A percentile compares a stretch with the other conserved stretches of the same genome.
Conservation (phyloP, 2,113 vertebrate genomes). For the Antigone vipio region DNA sequence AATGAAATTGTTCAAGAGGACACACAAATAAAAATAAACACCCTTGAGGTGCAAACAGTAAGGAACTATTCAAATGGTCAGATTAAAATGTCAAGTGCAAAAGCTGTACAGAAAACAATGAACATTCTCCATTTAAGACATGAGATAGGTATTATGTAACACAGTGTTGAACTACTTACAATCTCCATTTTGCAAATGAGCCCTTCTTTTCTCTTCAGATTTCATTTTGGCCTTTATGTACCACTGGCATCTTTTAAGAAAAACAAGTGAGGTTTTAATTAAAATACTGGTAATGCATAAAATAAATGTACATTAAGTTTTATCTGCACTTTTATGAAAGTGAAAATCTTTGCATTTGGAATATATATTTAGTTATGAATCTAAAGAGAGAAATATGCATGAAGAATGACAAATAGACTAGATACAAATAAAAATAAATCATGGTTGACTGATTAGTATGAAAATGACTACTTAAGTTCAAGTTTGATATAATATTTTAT, state of each 20-base stretch:
- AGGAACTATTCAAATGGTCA: background rate
- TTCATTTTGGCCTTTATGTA: constrained; percentile 99
- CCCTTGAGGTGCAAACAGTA: background rate
- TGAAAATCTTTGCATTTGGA: background rate
- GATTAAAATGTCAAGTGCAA: background rate
- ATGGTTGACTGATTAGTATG: background rate
- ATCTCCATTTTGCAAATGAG: constrained; percentile 89
- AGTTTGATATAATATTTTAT: background rate
- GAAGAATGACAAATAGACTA: background rate
- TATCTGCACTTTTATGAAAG: background rate
- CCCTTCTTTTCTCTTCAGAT: constrained; percentile 93
- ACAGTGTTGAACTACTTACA: constrained; percentile 76
- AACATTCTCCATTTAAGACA: background rate
- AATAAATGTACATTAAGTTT: background rate
- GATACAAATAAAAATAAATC: background rate
- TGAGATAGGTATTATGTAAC: background rate
- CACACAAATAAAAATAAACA: background rate
- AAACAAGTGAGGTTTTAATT: constrained; percentile 18
- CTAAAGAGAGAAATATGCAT: background rate
- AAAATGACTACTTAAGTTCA: background rate
- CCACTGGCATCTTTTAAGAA: constrained; percentile 88
- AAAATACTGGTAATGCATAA: background rate
- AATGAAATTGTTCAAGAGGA: background rate
- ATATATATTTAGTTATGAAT: background rate
- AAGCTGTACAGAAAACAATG: background rate